Evolutionary conservation across 2,797 vertebrate species (phyloP).

Genomic region (Microhierax caerulescens): DNA sequence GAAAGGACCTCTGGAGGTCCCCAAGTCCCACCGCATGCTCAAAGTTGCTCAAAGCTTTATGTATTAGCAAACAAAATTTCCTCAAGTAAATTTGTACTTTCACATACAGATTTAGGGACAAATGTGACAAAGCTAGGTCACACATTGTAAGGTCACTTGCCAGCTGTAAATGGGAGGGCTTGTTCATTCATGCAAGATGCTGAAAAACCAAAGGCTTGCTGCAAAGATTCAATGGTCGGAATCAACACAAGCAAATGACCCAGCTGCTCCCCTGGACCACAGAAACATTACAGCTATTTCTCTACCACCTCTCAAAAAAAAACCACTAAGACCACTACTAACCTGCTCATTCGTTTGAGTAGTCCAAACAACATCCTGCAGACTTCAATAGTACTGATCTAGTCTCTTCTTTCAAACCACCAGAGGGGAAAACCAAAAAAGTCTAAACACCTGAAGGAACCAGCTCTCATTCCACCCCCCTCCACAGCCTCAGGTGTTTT

Average conservation of each 20-base stretch:
- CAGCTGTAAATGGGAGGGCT: not conserved
- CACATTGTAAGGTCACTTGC: not conserved
- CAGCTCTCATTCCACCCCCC: not conserved
- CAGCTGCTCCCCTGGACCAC: not conserved
- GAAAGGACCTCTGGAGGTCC: not conserved
- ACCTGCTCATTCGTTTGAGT: not conserved
- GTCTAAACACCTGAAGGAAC: not conserved
- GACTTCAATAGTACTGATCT: not conserved
- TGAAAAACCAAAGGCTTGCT: not conserved
- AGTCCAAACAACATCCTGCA: not conserved
- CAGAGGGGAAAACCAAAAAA: not conserved
- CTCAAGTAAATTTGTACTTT: not conserved
- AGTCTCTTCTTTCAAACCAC: not conserved
- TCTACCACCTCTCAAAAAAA: rapidly evolving
- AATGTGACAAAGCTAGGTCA: not conserved
- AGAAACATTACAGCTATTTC: not conserved
- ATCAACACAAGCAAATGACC: not conserved
- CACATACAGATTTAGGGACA: not conserved
- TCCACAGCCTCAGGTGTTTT: not conserved
- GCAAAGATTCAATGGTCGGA: not conserved
- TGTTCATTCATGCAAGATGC: not conserved
- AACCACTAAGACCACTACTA: not conserved
- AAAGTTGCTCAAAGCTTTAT: not conserved
- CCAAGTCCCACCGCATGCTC: not conserved
- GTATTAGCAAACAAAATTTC: not conserved